Base-by-base conservation (phyloP, 2,888 invertebrate genomes). In the Matsumyia berberina region DNA sequence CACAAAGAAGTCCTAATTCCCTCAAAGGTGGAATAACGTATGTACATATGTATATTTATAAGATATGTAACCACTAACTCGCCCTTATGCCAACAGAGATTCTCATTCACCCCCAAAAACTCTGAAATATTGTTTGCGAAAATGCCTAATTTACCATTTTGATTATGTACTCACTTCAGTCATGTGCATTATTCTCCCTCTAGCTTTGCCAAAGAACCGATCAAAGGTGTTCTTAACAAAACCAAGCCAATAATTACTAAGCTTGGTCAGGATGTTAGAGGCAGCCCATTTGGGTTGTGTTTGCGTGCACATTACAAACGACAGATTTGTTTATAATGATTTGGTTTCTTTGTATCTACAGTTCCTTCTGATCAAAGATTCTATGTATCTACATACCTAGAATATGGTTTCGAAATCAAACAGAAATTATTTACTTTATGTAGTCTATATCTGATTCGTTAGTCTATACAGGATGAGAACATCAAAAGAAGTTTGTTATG, bases 301-400 rank as follows among this genome's bases (percentile, higher is more conserved):
- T 1, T 46, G 3, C 19, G 29, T 51, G 0, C n/a, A 29, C 1
- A 6, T 12, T n/a, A 29, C 29, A 24, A 29, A 5, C 29, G n/a
- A 12, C 29, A 51, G 51, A 51, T 29, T 51, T 31, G 31, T 51
- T 51, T 51, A 51, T 51, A 7, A 31, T 51, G 29, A 51, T 31
- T 42, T 31, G 60, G 60, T 60, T 60, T 60, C 60, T 60, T 60
- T 44, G 44, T 31, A 29, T 29, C 8, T 42, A 31, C 19, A 12
- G 29, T 42, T 9, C 7, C n/a, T 9, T 1, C 24, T n/a, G 8
- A n/a, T 42, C 39, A 60, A 60, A 39, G 35, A 19, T 35, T 37
- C n/a, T n/a, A n/a, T 19, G 5, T n/a, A n/a, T n/a, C n/a, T n/a
- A 19, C 35, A 15, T 17, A 11, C 11, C 57, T 19, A n/a, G 39